phyloP scores from a whole-genome alignment of 2,113 vertebrate species.

The Electrona antarctica region DNA sequence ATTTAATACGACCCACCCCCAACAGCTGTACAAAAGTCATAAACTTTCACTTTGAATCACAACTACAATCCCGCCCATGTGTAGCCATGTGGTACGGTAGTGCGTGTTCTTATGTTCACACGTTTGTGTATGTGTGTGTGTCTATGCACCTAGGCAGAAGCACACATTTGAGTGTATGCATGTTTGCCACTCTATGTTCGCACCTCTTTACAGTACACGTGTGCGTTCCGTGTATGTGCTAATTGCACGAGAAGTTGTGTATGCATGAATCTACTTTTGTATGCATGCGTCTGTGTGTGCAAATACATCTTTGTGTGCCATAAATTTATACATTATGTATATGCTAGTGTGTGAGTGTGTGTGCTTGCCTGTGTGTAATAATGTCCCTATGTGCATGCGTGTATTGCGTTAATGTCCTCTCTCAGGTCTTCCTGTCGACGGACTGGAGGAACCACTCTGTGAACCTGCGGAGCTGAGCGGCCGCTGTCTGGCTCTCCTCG shows the following conservation, averaged over 20 bases:
- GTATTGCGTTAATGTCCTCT: background rate
- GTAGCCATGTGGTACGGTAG: no score
- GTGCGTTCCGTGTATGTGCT: background rate
- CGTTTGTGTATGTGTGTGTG: no score
- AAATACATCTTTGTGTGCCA: background rate
- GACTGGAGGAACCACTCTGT: constrained; percentile 88
- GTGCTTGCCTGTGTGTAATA: constrained; percentile 5
- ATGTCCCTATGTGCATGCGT: background rate
- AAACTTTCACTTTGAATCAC: no score
- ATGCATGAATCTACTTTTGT: background rate
- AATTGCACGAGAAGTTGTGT: background rate
- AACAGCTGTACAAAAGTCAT: no score
- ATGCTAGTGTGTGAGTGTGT: background rate
- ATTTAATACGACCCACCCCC: no score
- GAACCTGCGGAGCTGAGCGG: constrained; percentile 85
- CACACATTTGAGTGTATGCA: no score
- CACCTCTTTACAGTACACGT: background rate
- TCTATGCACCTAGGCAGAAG: no score
- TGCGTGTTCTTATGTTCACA: no score
- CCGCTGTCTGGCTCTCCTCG: constrained; percentile 86
- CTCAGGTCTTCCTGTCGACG: constrained; percentile 81
- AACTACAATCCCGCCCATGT: no score
- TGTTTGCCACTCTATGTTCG: background rate
- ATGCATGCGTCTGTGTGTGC: constrained; percentile 6
- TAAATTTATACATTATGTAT: background rate